Base-by-base conservation (phyloP, 2,113 vertebrate species). In the Tetrax tetrax region DNA sequence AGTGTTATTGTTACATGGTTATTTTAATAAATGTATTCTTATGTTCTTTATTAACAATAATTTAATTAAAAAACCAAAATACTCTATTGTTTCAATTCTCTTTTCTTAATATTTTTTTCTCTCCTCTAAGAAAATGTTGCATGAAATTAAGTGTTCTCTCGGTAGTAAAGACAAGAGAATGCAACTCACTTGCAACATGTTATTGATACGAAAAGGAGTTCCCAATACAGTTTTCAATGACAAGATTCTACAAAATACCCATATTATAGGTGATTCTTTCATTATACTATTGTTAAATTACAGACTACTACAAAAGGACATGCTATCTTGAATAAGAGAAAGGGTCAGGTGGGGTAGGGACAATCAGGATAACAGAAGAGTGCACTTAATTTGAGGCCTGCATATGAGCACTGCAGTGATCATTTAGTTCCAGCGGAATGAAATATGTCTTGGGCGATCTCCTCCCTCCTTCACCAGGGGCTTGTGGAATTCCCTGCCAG, bases 381-480 rank as follows among this genome's bases (percentile, higher is more conserved):
- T 99, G 99, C 99, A 99, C 99, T 99, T 98, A 98, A 98, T 98
- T 98, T 97, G 98, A 98, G 98, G 98, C 98, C 98, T 98, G 98
- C 96, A 98, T 97, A 98, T 96, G 98, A 93, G 98, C 98, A 96
- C 98, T 96, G 97, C 93, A 96, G 97, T 95, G 93, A 95, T 95
- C 95, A 97, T 97, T 99, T 98, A 99, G 98, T 99, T 99, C 99
- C 99, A 99, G 98, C 99, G 99, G 98, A 99, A 99, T 98, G 99
- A 99, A 98, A 99, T 99, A 98, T 99, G 99, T 94, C 99, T 98
- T 25, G 99, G 99, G 95, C 99, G 99, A 98, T 99, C 99, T 64
- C 99, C 99, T 83, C 99, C 99, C 98, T 99, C 99, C 98, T 99
- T 99, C 98, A 99, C 99, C 98, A 99, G 98, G 96, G 99, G 99